Evolutionary conservation across 1,140 invertebrate species (phyloP), one percentile per base, ranked within the genome.

Genomic region (Ephestia elutella): DNA sequence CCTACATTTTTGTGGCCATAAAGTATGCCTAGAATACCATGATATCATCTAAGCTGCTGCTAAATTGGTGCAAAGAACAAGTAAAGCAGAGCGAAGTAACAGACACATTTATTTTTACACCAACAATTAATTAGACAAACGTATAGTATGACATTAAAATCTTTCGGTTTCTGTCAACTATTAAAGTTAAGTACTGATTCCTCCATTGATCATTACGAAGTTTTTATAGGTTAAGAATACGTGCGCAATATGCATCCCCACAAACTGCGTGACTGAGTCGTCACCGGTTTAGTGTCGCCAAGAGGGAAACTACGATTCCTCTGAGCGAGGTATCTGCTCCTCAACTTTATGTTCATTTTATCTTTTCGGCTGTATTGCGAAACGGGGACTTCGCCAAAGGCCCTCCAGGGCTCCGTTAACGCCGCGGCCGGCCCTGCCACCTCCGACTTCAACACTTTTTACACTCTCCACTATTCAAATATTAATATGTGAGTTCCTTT

Each of bases 271-370:
- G 73, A 71, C 66, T 60, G 57, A 61, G 68, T 65, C 73, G 71
- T 66, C 66, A 65, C 63, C 63, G 71, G 72, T 85, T 86, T 85
- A 87, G 78, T 87, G 76, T 65, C 82, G 74, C 63, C 85, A 64
- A 53, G 85, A 86, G 85, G 73, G 70, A 84, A 66, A 84, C 84
- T 83, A 86, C 76, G 80, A 85, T 82, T 84, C 81, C 80, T 83
- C 75, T 65, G 78, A 78, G 81, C 80, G 67, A 64, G 75, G 78
- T 84, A 87, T 87, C 78, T 82, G 70, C 78, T 80, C 66, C 81
- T 86, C 79, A 86, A 87, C 76, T 86, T 86, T 86, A 86, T 82
- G 80, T 86, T 85, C 82, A 82, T 87, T 87, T 87, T 87, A 87
- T 87, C 82, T 85, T 84, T 87, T 81, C 75, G 79, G 63, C 76